Base-by-base conservation (phyloP, 2,113 vertebrate species). In the Scolopax mira region DNA sequence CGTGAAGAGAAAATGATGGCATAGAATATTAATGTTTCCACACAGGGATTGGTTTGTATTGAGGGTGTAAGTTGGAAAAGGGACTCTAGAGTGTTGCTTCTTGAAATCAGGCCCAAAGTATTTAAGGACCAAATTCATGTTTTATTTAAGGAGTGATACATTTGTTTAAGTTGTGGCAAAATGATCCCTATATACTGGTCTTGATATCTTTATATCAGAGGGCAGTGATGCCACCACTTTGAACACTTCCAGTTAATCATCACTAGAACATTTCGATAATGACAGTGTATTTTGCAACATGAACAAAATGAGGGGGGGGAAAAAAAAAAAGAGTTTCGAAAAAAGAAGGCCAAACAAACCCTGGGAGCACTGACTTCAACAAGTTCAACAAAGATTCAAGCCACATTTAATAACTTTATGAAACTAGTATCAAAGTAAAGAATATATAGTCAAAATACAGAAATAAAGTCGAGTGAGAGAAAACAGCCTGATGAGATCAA, bases 391-490 rank as follows among this genome's bases (percentile, higher is more conserved):
- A 84, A 96, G 93, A 95, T 91, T 96, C 93, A 97, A 96, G 96
- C 93, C 96, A 96, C 87, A 96, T 96, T 97, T 98, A 97, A 97
- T 97, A 97, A 96, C 82, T 95, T 94, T 91, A 97, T 88, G 93
- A 97, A 98, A 96, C 83, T 90, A 75, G 88, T 97, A 98, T 97
- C 97, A 97, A 97, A 97, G 93, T 95, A 98, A 97, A 97, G 92
- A 96, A 96, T 96, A 79, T 97, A 96, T 94, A 92, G 93, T 94
- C 91, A 88, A 97, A 97, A 97, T 95, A 98, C 80, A 97, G 95
- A 97, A 97, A 93, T 96, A 78, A 97, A 96, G 77, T 37, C 44
- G 79, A 93, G 46, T 55, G 85, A 94, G 57, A 89, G 70, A 65
- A 88, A 98, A 97, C 80, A 97, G 90, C 77, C 74, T 79, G 85